These are phyloP conservation scores for Oryzias javanicus DNA, from an alignment of 2,113 vertebrate genomes.

Conservation along the genomic window DNA sequence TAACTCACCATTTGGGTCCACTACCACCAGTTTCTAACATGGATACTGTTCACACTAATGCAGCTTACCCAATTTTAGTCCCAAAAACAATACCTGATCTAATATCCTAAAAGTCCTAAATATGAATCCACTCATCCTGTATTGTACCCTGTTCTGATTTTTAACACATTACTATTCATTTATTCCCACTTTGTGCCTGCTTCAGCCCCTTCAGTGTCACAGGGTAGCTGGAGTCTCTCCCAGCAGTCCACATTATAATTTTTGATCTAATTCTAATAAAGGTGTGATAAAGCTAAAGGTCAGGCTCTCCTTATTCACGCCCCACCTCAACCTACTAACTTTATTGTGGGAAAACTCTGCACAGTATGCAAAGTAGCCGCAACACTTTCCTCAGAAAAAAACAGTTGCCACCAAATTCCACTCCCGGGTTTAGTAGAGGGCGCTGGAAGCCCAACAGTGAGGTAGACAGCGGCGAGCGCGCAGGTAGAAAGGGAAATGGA, in stretches of 20 bases:
- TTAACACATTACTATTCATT: no score
- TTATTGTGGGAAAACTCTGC: slow-evolving; percentile 10
- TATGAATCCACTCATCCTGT: neutral
- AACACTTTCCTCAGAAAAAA: neutral
- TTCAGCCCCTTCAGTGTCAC: neutral
- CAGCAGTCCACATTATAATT: neutral
- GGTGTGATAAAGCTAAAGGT: neutral
- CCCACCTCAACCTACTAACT: neutral
- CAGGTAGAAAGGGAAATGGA: slow-evolving; percentile 30
- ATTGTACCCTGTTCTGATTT: no score
- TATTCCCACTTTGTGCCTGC: no score
- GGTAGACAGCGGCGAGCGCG: slow-evolving; percentile 24
- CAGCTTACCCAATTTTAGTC: neutral
- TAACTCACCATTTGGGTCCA: no score
- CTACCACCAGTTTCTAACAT: neutral
- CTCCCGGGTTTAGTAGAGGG: slow-evolving; percentile 1
- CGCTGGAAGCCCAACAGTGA: slow-evolving; percentile 6
- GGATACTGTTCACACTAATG: neutral
- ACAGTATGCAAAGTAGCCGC: slow-evolving; percentile 2
- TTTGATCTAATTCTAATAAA: neutral
- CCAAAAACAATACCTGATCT: neutral
- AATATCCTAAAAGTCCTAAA: neutral
- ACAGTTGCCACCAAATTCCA: neutral
- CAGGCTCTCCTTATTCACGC: no score
- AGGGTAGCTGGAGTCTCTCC: neutral